Base-by-base conservation (phyloP, 2,888 invertebrate genomes). In the Ptilodon capucinus region DNA sequence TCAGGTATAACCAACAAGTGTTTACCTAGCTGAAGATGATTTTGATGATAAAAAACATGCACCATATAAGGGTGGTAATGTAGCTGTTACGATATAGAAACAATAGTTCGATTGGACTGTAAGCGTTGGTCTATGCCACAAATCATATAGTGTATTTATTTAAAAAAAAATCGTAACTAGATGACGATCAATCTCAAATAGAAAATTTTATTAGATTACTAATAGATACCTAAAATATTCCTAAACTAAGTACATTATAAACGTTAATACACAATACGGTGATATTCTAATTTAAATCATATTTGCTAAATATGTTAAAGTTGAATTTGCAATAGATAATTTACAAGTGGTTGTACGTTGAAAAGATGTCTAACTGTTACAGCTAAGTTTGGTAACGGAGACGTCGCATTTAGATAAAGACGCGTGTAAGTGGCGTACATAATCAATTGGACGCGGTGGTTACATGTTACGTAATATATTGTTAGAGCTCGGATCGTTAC, bases 321-420 rank as follows among this genome's bases (percentile, higher is more conserved):
- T n/a, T n/a, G 28, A n/a, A 28, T n/a, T 28, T 28, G n/a, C 28
- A 28, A 28, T 8, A 28, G 11, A n/a, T 4, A 28, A 28, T n/a
- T 11, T 8, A 8, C 9, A n/a, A 25, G 25, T 25, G 9, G 25
- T 25, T 25, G 9, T 9, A 8, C 11, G 9, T 13, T 14, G 32
- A 13, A 32, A n/a, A 23, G 2, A 14, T 32, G 14, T n/a, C 56
- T 41, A 47, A 49, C 45, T 55, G 59, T 57, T 41, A 45, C 17
- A 62, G 59, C 52, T 65, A 51, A 51, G 42, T 19, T 57, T 48
- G 43, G 59, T 57, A 49, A 50, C 44, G 42, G 40, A 48, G 54
- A 35, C 25, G 59, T 48, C 51, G 56, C 23, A 54, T 53, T 59
- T 42, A 57, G 65, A 65, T 65, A 65, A 65, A 57, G 53, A 57